These are phyloP conservation scores for Steatornis caripensis DNA, from an alignment of 2,113 vertebrate genomes.

Conservation along the genomic window DNA sequence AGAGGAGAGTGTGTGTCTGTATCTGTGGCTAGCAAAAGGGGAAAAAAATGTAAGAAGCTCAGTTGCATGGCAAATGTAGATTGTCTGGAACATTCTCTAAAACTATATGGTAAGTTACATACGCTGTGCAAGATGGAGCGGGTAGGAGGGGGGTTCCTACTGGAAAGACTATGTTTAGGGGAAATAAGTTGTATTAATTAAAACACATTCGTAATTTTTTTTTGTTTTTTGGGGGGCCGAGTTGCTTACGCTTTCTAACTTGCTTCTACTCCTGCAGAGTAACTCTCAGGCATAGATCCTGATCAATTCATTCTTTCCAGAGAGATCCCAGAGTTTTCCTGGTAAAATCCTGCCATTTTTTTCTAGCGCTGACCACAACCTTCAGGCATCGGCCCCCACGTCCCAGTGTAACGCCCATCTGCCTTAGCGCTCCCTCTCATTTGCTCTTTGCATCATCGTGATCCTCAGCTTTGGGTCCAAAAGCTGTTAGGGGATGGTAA, in stretches of 20 bases:
- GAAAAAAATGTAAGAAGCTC: neutral
- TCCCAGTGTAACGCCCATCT: neutral
- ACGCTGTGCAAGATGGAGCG: neutral
- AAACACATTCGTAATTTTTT: neutral
- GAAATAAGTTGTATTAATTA: neutral
- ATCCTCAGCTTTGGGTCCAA: neutral
- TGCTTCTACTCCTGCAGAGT: neutral
- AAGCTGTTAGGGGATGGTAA: neutral
- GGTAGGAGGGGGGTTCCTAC: neutral
- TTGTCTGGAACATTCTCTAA: neutral
- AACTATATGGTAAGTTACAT: neutral
- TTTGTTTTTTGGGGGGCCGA: fast-evolving
- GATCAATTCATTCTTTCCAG: neutral
- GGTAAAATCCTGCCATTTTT: neutral
- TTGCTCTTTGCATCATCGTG: neutral
- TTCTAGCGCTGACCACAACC: neutral
- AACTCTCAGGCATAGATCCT: neutral
- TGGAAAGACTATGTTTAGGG: neutral
- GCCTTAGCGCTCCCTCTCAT: fast-evolving
- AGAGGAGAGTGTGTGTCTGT: neutral
- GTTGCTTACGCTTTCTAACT: neutral
- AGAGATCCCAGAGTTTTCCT: neutral
- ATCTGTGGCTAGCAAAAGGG: neutral
- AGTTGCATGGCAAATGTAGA: neutral
- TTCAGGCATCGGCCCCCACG: neutral